Evolutionary conservation across 2,888 invertebrate species (phyloP).

Genomic region (Drosophila ezoana): DNA sequence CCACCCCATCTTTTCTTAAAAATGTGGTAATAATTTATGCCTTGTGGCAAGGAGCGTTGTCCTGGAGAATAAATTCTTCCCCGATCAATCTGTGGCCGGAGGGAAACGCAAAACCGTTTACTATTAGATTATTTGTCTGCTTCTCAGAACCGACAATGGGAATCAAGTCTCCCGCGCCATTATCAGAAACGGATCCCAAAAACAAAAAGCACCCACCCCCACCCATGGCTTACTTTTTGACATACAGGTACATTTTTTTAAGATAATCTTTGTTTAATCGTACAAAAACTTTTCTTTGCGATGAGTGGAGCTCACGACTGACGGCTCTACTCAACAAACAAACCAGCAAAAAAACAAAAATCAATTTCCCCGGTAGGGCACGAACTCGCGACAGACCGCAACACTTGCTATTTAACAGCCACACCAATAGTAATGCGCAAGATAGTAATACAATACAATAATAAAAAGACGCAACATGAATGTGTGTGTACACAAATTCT

Average conservation of each 20-base stretch:
- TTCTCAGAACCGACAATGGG: slow-evolving; percentile 30
- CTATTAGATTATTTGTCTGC: slow-evolving; percentile 27
- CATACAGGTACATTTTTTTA: slow-evolving; percentile 21
- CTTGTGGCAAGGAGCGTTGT: slow-evolving; percentile 15
- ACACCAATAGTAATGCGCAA: no score
- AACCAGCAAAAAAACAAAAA: no score
- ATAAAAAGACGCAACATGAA: no score
- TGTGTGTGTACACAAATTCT: no score
- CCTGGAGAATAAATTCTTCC: slow-evolving; percentile 25
- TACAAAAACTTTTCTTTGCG: slow-evolving; percentile 11
- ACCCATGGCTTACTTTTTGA: slow-evolving; percentile 17
- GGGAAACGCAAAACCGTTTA: slow-evolving; percentile 30
- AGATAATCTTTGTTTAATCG: slow-evolving; percentile 10
- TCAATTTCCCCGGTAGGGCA: no score
- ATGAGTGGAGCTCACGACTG: slow-evolving; percentile 10
- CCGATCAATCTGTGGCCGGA: slow-evolving; percentile 36
- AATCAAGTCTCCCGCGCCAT: slow-evolving; percentile 31
- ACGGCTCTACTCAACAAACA: no score
- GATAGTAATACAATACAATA: no score
- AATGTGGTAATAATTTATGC: no score
- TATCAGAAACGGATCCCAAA: slow-evolving; percentile 8
- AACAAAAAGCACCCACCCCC: no score
- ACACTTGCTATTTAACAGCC: no score
- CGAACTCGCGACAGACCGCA: no score
- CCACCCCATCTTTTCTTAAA: no score